phyloP scores from a whole-genome alignment of 2,113 vertebrate species.

The Australoheros scitulus region DNA sequence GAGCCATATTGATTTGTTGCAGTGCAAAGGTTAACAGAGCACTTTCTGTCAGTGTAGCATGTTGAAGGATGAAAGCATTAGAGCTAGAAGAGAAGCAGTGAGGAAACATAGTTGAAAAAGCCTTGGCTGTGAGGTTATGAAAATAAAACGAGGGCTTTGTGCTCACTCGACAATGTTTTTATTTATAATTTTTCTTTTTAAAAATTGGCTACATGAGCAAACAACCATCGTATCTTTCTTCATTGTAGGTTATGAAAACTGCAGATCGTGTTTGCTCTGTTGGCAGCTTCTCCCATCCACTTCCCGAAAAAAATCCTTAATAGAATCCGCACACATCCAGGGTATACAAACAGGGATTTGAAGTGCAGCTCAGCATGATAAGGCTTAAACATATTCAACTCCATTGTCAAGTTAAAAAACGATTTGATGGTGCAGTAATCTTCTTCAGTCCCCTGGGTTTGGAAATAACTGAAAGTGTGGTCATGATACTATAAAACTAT shows the following conservation, averaged over 20 bases:
- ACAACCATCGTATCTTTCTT: constrained; percentile 21
- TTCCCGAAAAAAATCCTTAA: constrained; percentile 19
- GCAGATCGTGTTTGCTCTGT: constrained; percentile 32
- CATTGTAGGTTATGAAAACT: constrained; percentile 24
- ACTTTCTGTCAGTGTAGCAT: constrained; percentile 18
- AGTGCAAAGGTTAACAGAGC: constrained; percentile 65
- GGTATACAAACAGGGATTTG: constrained; percentile 30
- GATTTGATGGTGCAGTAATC: constrained; percentile 6
- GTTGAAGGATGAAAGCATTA: constrained; percentile 1
- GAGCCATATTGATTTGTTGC: constrained; percentile 65
- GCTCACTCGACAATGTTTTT: constrained; percentile 2
- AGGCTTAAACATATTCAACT: constrained; percentile 28
- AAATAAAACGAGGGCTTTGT: constrained; percentile 37
- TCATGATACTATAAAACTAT: constrained; percentile 21
- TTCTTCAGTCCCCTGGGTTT: constrained; percentile 5
- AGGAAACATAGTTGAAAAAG: constrained; percentile 23
- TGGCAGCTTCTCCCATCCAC: constrained; percentile 31
- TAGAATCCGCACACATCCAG: constrained; percentile 25
- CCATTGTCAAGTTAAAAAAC: constrained; percentile 6
- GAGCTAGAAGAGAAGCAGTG: constrained; percentile 14
- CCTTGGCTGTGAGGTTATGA: constrained; percentile 22
- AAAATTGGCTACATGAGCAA: constrained; percentile 23
- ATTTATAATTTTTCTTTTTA: constrained; percentile 5
- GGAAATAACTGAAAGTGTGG: constrained; percentile 19
- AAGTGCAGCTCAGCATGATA: constrained; percentile 41